phyloP scores from a whole-genome alignment of 2,888 invertebrate genomes.

The Heliconius hortense region DNA sequence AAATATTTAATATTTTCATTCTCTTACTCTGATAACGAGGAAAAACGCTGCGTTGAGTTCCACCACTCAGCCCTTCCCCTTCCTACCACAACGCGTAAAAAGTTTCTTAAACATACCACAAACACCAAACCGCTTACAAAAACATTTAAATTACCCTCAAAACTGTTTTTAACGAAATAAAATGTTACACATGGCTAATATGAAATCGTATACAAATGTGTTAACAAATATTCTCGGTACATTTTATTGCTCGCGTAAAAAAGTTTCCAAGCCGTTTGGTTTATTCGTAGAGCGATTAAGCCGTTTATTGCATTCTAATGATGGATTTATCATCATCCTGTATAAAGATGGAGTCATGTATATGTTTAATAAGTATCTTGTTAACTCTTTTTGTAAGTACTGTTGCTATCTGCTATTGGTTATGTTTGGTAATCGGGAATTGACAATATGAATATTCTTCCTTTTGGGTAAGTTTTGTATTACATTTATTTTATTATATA shows the following conservation, averaged over 20 bases:
- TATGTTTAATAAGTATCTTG: conserved; percentile 1
- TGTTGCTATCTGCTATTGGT: background rate
- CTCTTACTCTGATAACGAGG: too few relatives aligned
- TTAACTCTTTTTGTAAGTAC: background rate
- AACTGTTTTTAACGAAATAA: conserved; percentile 18
- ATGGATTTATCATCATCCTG: conserved; percentile 33
- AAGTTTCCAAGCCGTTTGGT: conserved; percentile 20
- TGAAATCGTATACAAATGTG: conserved; percentile 28
- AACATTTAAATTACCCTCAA: conserved; percentile 14
- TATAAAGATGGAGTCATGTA: conserved; percentile 25
- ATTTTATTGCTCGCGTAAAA: conserved; percentile 34
- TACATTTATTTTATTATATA: too few relatives aligned
- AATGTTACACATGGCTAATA: conserved; percentile 36
- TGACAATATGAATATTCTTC: too few relatives aligned
- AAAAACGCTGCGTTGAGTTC: too few relatives aligned
- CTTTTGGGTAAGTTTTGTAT: too few relatives aligned
- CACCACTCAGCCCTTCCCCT: background rate
- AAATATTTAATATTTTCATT: too few relatives aligned
- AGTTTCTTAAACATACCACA: background rate
- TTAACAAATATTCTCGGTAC: conserved; percentile 37
- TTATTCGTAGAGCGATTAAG: conserved; percentile 28
- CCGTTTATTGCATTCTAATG: conserved; percentile 32
- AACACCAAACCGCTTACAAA: conserved; percentile 12
- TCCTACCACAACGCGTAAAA: too few relatives aligned
- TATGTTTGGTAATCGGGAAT: too few relatives aligned